A percentile compares a stretch with the other conserved stretches of the same genome.
Conservation (phyloP, 23 tunicate species). For the Diplosoma virens region DNA sequence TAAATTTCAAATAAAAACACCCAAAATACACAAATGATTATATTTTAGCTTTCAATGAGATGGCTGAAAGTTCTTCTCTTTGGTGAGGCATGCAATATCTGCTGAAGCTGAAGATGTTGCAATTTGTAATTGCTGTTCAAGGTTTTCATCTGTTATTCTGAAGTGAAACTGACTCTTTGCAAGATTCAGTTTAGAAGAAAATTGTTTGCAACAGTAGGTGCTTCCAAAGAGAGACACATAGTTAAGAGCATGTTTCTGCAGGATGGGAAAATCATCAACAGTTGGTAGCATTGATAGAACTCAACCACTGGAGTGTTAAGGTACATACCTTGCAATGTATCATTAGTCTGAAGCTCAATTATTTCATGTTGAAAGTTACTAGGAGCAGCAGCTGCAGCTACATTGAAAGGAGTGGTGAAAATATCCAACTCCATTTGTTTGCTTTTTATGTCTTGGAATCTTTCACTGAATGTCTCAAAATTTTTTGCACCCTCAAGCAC, state of each 20-base stretch:
- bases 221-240: conserved; percentile 50
- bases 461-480: conserved; percentile 53
- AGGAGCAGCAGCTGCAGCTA: conserved; percentile 37
- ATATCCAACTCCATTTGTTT: conserved; percentile 63
- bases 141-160: conserved; percentile 30
- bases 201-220: conserved; percentile 41
- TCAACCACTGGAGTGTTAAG: conserved; percentile 42
- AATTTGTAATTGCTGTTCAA: conserved; percentile 6
- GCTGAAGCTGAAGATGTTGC: conserved; percentile 44
- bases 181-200: conserved; percentile 42
- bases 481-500: conserved; percentile 50
- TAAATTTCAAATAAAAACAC: conserved; percentile 4
- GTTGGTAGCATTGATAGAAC: conserved; percentile 52
- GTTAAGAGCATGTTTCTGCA: conserved; percentile 59
- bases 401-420: conserved; percentile 58
- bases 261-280: conserved; percentile 57
- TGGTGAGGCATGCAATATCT: conserved; percentile 11
- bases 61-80: conserved; percentile 28
- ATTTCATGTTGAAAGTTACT: conserved; percentile 42
- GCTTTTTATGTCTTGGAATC: conserved; percentile 58
- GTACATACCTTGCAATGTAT: conserved; percentile 34
- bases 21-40: conserved; percentile 2
- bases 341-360: conserved; percentile 29
- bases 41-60: not conserved
- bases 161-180: conserved; percentile 33